Base-by-base conservation (phyloP, 2,888 invertebrate genomes). In the Pherbina coryleti region DNA sequence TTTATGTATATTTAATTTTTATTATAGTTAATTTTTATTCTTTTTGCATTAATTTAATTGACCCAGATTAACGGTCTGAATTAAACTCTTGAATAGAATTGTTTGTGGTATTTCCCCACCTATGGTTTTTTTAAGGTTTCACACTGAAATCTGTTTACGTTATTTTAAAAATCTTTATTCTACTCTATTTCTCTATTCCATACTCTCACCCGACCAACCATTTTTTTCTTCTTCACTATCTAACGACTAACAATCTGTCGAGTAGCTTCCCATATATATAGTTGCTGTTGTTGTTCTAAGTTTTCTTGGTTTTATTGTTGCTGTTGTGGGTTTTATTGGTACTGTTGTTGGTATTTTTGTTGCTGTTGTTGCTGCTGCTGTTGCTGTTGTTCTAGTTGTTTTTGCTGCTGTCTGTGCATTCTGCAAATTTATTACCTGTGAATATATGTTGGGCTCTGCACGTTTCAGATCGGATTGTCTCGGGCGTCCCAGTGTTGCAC, bases 371-470 rank as follows among this genome's bases (percentile, higher is more conserved):
- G 34, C 2, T 60, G 34, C 57, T 17, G 64, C 53, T 70, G 75
- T 75, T 49, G 72, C 22, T 78, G 53, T 74, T 77, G 11, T 67
- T 37, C 53, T n/a, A n/a, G n/a, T n/a, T n/a, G n/a, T n/a, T n/a
- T n/a, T n/a, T n/a, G n/a, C 74, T 77, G 22, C 28, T 60, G 60
- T 31, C 60, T 60, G 75, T 82, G 85, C 80, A 81, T 89, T 86
- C 83, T 86, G 85, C 84, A 88, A 87, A 84, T 88, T 86, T 85
- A 86, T 89, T 90, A 90, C 90, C 89, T 90, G 90, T 80, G 90
- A 89, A 83, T 90, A 90, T 82, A 90, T 90, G 79, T 89, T 89
- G 77, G 90, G 90, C 82, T 90, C 90, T 77, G 87, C 86, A 31
- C 89, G 88, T 82, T 89, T 89, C 79, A 87, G 81, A 75, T 90